Evolutionary conservation across 2,113 vertebrate genomes (phyloP).

Genomic region (Sialia sialis): DNA sequence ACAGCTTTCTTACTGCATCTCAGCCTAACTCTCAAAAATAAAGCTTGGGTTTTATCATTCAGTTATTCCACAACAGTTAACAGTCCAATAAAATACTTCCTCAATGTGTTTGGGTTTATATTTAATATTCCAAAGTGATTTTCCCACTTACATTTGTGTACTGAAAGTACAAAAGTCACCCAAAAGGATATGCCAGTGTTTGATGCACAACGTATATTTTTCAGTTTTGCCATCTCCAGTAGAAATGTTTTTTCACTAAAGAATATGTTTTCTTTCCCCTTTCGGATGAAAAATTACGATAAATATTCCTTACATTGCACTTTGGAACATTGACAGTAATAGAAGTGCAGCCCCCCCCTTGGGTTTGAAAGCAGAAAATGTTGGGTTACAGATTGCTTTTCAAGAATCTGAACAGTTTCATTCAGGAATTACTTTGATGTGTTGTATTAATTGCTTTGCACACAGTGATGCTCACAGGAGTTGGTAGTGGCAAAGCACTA

Average conservation of each 20-base stretch:
- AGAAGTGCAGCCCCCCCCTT: not conserved
- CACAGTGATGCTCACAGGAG: not conserved
- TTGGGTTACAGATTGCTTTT: not conserved
- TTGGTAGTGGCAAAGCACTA: fast-evolving
- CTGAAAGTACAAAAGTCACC: not conserved
- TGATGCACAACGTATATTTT: not conserved
- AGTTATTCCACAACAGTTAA: not conserved
- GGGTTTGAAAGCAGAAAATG: not conserved
- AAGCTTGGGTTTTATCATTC: not conserved
- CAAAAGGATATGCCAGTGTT: not conserved
- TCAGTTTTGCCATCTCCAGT: not conserved
- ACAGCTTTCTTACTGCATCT: not conserved
- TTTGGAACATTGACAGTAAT: not conserved
- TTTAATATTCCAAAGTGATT: not conserved
- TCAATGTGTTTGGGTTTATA: fast-evolving
- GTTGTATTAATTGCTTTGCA: not conserved
- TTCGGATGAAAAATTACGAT: not conserved
- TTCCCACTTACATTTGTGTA: not conserved
- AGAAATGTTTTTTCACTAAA: not conserved
- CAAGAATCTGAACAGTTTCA: not conserved
- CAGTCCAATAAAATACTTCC: not conserved
- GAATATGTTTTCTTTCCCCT: not conserved
- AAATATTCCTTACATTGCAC: not conserved
- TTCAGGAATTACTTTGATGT: not conserved
- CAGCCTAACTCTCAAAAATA: not conserved